Evolutionary conservation across 2,797 vertebrate genomes (phyloP), one percentile per base, ranked within the genome.

Genomic region (Dallia pectoralis): DNA sequence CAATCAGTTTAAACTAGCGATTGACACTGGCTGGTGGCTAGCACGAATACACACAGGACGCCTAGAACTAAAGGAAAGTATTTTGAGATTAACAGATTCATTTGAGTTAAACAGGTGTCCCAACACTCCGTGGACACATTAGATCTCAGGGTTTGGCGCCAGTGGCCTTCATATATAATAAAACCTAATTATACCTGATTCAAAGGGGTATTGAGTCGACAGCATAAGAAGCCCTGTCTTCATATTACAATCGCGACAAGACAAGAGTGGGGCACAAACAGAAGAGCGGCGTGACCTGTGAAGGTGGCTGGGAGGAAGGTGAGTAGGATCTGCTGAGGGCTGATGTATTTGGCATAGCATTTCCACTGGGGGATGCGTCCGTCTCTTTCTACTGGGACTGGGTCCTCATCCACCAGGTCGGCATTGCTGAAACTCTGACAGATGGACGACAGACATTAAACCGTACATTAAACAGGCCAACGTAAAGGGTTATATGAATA

Each of bases 271-370:
- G 59, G 44, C 25, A 59, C 5, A 62, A 33, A n/a, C 62, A 15
- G 18, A 47, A 32, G n/a, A 4, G 4, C 15, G 59, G 11, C 14
- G 14, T 2, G 18, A 59, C 29, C 53, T 70, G 95, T 85, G 74
- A 96, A 96, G 59, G 93, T 86, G 16, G 96, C 94, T 18, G 97
- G 97, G 47, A 99, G 92, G 81, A 99, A 97, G 65, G 95, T 97
- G 82, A 99, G 93, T 74, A 99, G 91, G 76, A 98, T 90, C 61
- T 98, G 97, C 88, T 98, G 97, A 0, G 94, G 91, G 79, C 87
- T 95, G 83, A 96, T 91, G 74, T 94, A 93, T 81, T 96, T 97
- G 56, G 94, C 93, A 7, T 98, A 99, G 85, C 97, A 99, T 75
- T 93, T 94, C 97, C 97, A 99, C 33, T 95, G 95, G 12, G 95